Evolutionary conservation across 2,888 invertebrate genomes (phyloP).

Genomic region (Trichogramma evanescens): DNA sequence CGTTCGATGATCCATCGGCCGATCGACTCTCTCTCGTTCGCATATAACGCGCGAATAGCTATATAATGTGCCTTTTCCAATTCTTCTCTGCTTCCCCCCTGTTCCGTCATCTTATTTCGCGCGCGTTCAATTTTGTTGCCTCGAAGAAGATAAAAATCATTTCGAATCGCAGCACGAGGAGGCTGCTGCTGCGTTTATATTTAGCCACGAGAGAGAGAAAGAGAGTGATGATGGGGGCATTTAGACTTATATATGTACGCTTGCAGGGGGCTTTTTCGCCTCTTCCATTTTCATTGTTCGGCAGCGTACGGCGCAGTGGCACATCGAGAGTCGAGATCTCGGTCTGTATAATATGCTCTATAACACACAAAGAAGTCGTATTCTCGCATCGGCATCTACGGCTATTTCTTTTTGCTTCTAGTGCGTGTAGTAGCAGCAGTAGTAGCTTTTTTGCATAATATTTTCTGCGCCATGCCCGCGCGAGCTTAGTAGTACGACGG

Average conservation of each 20-base stretch:
- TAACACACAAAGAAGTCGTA: no score
- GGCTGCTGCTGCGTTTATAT: background rate
- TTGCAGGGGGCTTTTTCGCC: conserved; percentile 6
- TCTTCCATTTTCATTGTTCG: conserved; percentile 23
- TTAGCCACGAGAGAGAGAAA: background rate
- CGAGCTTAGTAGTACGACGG: no score
- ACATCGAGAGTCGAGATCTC: no score
- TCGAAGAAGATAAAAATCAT: no score
- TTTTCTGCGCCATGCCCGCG: no score
- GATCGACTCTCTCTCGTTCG: conserved; percentile 12
- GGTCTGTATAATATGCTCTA: no score
- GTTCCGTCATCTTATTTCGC: background rate
- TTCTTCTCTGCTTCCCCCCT: conserved; percentile 19
- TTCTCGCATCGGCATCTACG: no score
- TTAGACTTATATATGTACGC: conserved; percentile 16
- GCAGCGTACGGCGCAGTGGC: background rate
- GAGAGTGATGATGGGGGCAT: background rate
- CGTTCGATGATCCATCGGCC: conserved; percentile 18
- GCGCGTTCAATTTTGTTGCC: no score
- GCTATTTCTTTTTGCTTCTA: no score
- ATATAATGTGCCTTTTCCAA: conserved; percentile 23
- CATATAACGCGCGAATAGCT: conserved; percentile 5
- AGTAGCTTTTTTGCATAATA: no score
- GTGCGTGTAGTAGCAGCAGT: no score
- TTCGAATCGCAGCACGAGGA: background rate